Conservation (phyloP, 2,113 vertebrate species). For the Carlito syrichta region DNA sequence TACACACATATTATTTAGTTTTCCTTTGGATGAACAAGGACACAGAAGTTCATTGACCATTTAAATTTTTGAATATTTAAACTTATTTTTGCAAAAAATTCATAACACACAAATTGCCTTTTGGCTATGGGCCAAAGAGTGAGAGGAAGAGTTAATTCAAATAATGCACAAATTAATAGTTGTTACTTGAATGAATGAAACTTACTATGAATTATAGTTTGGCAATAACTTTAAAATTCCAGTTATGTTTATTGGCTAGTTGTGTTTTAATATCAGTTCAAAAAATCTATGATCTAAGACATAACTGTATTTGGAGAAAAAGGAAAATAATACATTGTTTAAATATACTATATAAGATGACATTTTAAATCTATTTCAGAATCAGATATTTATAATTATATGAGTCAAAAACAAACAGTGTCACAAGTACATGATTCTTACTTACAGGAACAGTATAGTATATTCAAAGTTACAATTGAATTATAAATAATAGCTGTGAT, state of each 20-base stretch:
- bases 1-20: not conserved
- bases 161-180: not conserved
- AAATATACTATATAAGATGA: not conserved
- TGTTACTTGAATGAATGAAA: not conserved
- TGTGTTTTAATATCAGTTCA: not conserved
- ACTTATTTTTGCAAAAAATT: not conserved
- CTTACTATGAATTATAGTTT: not conserved
- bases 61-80: not conserved
- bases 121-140: not conserved
- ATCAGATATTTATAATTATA: constrained; percentile 35
- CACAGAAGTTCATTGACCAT: not conserved
- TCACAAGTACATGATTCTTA: constrained; percentile 41
- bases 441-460: not conserved
- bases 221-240: not conserved
- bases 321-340: not conserved
- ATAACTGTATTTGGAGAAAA: not conserved
- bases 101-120: not conserved
- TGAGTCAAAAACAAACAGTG: constrained; percentile 44
- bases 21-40: not conserved
- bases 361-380: constrained; percentile 1
- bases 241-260: not conserved
- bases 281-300: not conserved
- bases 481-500: constrained; percentile 55
- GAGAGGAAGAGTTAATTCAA: not conserved
- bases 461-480: constrained; percentile 28